These are phyloP conservation scores for Corythoichthys intestinalis DNA, from an alignment of 2,113 vertebrate genomes.

Conservation along the genomic window DNA sequence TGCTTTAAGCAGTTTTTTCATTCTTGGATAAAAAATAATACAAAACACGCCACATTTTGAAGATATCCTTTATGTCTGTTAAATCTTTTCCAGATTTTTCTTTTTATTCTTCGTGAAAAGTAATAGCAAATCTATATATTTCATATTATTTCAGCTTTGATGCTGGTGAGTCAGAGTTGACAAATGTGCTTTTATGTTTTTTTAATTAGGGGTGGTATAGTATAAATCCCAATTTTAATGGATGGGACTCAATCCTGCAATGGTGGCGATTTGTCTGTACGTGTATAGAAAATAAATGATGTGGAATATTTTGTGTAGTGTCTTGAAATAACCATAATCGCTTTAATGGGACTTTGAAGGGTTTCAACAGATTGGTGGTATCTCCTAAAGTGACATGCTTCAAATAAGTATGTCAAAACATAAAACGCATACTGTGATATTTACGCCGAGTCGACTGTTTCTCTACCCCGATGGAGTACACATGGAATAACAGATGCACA, in stretches of 20 bases:
- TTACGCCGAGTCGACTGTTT: conserved; percentile 67
- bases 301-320: conserved; percentile 28
- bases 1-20: background rate
- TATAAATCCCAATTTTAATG: conserved; percentile 34
- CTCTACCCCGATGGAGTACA: conserved; percentile 53
- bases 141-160: conserved; percentile 74
- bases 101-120: conserved; percentile 41
- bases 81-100: conserved; percentile 33
- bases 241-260: conserved; percentile 39
- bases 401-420: conserved; percentile 16
- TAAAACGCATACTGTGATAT: conserved; percentile 29
- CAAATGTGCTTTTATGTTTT: conserved; percentile 46
- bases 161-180: conserved; percentile 80
- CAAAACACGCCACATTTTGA: too few species aligned
- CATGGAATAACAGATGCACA: conserved; percentile 56
- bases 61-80: background rate
- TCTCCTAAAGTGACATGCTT: background rate
- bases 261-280: conserved; percentile 45
- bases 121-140: conserved; percentile 31
- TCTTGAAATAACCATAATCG: conserved; percentile 21
- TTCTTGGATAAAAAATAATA: background rate
- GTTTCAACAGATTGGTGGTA: conserved; percentile 10
- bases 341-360: conserved; percentile 19
- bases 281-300: conserved; percentile 73
- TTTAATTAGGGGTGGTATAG: conserved; percentile 36